A percentile compares a stretch with the other conserved stretches of the same genome.
Conservation (phyloP, 2,888 invertebrate genomes). For the Bruchidius siliquastri region DNA sequence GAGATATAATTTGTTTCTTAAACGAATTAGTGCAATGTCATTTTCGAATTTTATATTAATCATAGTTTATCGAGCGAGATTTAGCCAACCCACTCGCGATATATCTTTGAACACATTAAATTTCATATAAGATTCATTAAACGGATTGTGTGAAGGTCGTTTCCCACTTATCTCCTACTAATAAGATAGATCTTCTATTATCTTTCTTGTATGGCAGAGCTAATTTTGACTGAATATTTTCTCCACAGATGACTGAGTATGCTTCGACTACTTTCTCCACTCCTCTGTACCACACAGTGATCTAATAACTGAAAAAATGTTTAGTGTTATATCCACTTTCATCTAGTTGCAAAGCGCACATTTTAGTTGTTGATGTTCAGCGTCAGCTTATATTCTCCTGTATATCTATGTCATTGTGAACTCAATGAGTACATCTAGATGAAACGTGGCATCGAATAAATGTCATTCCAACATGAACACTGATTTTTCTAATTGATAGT, state of each 20-base stretch:
- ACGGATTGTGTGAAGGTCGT: too few relatives aligned
- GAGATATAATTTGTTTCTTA: too few relatives aligned
- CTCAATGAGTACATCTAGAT: background rate
- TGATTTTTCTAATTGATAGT: background rate
- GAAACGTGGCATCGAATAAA: background rate
- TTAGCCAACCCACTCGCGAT: too few relatives aligned
- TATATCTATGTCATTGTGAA: background rate
- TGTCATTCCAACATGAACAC: background rate
- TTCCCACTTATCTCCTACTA: too few relatives aligned
- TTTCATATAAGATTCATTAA: too few relatives aligned
- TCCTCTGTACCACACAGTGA: background rate
- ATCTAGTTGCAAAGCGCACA: slow-evolving; percentile 4
- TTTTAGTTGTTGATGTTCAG: background rate
- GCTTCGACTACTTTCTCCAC: background rate
- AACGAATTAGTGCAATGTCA: too few relatives aligned
- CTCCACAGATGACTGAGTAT: background rate
- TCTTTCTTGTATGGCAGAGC: too few relatives aligned
- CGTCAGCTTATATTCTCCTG: background rate
- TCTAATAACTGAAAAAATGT: background rate
- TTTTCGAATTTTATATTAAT: too few relatives aligned
- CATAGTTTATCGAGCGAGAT: too few relatives aligned
- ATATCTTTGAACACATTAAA: too few relatives aligned
- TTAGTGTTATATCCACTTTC: background rate
- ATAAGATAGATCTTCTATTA: too few relatives aligned
- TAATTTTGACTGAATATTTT: background rate